A percentile compares a stretch with the other conserved stretches of the same genome.
Evolutionary conservation across 2,888 invertebrate genomes (phyloP).

Genomic region (Epistrophella euchroma): DNA sequence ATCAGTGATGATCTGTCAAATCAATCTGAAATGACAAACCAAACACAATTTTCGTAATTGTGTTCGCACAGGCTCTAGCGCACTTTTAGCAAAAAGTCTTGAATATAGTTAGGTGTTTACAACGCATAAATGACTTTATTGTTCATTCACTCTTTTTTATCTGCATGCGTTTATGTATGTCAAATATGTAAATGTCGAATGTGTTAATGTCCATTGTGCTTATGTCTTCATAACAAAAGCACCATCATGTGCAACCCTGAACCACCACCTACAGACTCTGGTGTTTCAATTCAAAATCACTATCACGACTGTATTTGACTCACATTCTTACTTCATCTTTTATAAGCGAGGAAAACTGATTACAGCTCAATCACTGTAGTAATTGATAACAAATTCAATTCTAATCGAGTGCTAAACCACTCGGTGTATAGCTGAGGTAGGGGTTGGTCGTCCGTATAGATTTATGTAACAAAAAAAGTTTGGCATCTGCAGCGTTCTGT

Average conservation of each 20-base stretch:
- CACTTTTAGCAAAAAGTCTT: too few species aligned
- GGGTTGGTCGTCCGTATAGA: background rate
- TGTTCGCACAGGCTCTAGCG: too few species aligned
- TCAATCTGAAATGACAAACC: too few species aligned
- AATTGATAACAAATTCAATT: conserved; percentile 62
- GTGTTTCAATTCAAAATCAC: conserved; percentile 8
- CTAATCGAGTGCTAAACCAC: conserved; percentile 46
- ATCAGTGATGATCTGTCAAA: too few species aligned
- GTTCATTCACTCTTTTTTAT: background rate
- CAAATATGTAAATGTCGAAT: background rate
- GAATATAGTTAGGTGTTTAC: too few species aligned
- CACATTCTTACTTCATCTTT: background rate
- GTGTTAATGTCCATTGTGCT: background rate
- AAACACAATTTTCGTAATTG: too few species aligned
- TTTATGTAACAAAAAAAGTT: background rate
- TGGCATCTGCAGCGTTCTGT: conserved; percentile 15
- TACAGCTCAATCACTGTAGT: conserved; percentile 50
- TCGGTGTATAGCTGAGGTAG: background rate
- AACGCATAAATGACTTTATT: too few species aligned
- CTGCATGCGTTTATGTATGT: background rate
- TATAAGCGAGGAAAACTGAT: conserved; percentile 43
- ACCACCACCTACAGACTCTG: background rate
- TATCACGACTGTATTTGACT: background rate
- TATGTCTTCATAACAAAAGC: conserved; percentile 21
- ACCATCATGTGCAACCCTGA: conserved; percentile 26